Evolutionary conservation across 2,113 vertebrate genomes (phyloP).

Genomic region (Sorex araneus): DNA sequence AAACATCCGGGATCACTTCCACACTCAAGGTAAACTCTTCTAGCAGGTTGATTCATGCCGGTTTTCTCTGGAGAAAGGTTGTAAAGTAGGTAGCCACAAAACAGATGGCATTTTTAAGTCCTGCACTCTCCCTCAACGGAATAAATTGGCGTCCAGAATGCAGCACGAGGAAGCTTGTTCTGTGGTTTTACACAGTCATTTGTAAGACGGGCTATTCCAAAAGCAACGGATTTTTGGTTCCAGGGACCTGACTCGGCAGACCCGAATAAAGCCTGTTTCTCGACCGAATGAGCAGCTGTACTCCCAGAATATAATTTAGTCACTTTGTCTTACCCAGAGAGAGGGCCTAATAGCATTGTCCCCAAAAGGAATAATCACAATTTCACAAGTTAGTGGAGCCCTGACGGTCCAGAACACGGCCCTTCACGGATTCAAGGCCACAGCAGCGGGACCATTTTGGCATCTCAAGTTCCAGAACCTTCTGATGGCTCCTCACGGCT

Average conservation of each 20-base stretch:
- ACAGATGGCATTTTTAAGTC: slow-evolving; percentile 25
- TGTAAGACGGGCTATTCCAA: neutral
- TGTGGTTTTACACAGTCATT: neutral
- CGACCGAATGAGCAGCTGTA: neutral
- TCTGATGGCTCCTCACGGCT: neutral
- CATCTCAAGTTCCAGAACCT: neutral
- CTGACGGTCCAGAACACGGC: neutral
- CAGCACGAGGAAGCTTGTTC: neutral
- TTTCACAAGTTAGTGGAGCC: slow-evolving; percentile 63
- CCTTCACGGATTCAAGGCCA: neutral
- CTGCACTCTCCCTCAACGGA: neutral
- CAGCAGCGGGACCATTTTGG: accelerated
- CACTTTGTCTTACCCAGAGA: slow-evolving; percentile 13
- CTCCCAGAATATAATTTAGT: slow-evolving; percentile 9
- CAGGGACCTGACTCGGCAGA: neutral
- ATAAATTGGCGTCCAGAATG: neutral
- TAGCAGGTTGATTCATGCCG: neutral
- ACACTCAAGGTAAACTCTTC: neutral
- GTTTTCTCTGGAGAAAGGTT: slow-evolving; percentile 65
- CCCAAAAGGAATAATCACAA: slow-evolving; percentile 19
- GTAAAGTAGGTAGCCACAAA: slow-evolving; percentile 26
- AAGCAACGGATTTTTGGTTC: neutral
- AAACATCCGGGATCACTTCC: slow-evolving; percentile 37
- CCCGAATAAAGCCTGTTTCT: slow-evolving; percentile 18
- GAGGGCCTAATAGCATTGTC: neutral